Base-by-base conservation (phyloP, 2,113 vertebrate species). In the Pelecanus crispus region DNA sequence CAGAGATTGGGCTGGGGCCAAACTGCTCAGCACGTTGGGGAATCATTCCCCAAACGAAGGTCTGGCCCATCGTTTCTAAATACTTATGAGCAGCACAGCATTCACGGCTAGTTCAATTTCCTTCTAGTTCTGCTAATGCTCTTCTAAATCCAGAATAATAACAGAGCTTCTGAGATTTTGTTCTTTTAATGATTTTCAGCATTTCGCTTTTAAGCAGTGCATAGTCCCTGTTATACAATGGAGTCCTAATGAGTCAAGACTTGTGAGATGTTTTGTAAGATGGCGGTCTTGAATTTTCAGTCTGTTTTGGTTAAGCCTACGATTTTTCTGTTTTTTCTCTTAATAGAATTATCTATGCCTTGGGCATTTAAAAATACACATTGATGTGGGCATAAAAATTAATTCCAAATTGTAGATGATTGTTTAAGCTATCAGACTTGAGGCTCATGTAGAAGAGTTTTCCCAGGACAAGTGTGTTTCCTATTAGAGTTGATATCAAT, bases 401-500 rank as follows among this genome's bases (percentile, higher is more conserved):
- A 95, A 92, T 96, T 97, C 97, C 97, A 97, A 97, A 95, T 92
- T 80, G 52, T 55, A 96, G 95, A 95, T 96, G 97, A 97, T 94
- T 96, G 91, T 96, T 97, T 94, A 94, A 98, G 93, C 94, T 97
- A 92, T 94, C 90, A 90, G 88, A 94, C 96, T 97, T 3, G 74
- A 91, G 94, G 97, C 92, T 97, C 87, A 66, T 96, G 86, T 13
- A 92, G 94, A 95, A 92, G 96, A 97, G 97, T 96, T 96, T 97
- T 91, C 81, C 88, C 34, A 16, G 91, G 88, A 97, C 90, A 88
- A 63, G 96, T 92, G 90, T 98, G 98, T 97, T 98, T 98, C 92
- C 96, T 90, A 96, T 98, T 98, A 98, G 59, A 61, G 84, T 77
- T 10, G 96, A 96, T 97, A 97, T 86, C 94, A 96, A 97, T 98